phyloP scores from a whole-genome alignment of 2,888 invertebrate species.

The Tetragnatha montana region DNA sequence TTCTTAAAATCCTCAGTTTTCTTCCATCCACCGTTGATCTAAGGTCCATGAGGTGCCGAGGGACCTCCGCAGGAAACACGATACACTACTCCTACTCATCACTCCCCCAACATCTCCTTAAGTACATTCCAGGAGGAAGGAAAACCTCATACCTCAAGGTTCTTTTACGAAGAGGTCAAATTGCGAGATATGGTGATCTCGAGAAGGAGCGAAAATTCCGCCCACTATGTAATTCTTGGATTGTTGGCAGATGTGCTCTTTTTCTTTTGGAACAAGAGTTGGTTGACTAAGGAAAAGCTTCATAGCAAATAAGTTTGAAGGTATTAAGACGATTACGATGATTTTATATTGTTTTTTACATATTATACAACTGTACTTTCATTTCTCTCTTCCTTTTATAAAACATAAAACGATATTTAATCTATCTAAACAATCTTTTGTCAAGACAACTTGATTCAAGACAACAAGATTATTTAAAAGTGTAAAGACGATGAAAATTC shows the following conservation, averaged over 20 bases:
- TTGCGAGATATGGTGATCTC: constrained; percentile 14
- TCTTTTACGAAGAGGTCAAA: constrained; percentile 11
- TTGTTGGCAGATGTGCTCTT: background rate
- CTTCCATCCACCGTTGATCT: background rate
- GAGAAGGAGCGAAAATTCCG: background rate
- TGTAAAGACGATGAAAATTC: too few relatives aligned
- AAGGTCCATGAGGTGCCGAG: constrained; percentile 4
- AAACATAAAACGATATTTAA: too few relatives aligned
- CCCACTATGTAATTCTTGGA: background rate
- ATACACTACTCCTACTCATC: constrained; percentile 3
- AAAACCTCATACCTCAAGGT: constrained; percentile 23
- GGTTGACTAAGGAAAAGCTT: too few relatives aligned
- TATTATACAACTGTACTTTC: too few relatives aligned
- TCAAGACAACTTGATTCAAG: too few relatives aligned
- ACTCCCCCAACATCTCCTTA: constrained; percentile 24
- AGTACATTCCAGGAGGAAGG: constrained; percentile 34
- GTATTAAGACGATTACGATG: too few relatives aligned
- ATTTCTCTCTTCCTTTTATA: too few relatives aligned
- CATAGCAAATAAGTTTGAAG: too few relatives aligned
- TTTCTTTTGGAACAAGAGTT: background rate
- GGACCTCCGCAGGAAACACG: constrained; percentile 39
- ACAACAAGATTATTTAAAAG: too few relatives aligned
- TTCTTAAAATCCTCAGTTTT: background rate
- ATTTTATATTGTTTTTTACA: too few relatives aligned
- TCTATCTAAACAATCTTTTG: too few relatives aligned